These are phyloP conservation scores for Synergus laeviventris DNA, from an alignment of 2,888 invertebrate genomes.

Conservation along the genomic window DNA sequence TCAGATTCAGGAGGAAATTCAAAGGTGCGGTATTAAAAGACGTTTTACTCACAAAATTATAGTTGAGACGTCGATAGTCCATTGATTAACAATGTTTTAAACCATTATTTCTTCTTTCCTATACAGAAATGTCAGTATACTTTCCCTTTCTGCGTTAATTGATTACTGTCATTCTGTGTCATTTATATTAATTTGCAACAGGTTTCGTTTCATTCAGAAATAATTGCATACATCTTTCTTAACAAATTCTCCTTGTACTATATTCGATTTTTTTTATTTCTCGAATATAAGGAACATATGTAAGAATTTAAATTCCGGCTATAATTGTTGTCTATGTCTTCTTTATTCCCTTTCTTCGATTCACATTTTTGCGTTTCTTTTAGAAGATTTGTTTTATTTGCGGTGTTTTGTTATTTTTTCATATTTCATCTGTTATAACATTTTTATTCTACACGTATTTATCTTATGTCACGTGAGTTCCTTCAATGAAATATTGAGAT, in stretches of 20 bases:
- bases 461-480: not conserved
- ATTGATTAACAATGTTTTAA: not conserved
- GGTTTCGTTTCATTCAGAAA: not conserved
- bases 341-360: not conserved
- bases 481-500: not conserved
- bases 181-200: not conserved
- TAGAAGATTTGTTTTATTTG: not conserved
- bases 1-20: not conserved
- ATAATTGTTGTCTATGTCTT: not conserved
- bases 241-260: not conserved
- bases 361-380: not conserved
- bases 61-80: not conserved
- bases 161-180: not conserved
- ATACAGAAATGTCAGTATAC: not conserved
- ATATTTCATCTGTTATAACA: not conserved
- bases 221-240: not conserved
- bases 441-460: not conserved
- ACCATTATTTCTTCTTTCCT: not conserved
- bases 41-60: not conserved
- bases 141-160: conserved; percentile 1
- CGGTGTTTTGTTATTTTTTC: not conserved
- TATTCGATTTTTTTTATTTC: not conserved
- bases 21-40: not conserved
- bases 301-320: not conserved
- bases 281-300: not conserved